Conservation (phyloP, 2,888 invertebrate species). For the Brachylomia viminalis region DNA sequence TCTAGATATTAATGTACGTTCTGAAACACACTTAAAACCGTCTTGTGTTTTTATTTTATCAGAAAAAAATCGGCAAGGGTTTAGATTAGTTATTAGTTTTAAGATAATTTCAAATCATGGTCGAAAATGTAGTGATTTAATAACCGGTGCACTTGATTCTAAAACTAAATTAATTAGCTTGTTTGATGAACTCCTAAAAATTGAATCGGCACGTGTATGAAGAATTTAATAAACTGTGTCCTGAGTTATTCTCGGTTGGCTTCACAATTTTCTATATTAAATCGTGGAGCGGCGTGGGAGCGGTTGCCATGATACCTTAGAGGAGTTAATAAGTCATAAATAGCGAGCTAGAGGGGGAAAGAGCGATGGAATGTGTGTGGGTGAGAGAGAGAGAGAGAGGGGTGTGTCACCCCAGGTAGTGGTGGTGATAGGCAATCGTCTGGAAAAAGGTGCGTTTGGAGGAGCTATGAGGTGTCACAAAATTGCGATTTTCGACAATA, state of each 20-base stretch:
- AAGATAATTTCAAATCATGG: not conserved
- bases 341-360: slow-evolving; percentile 80
- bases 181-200: slow-evolving; percentile 51
- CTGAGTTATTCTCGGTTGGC: slow-evolving; percentile 82
- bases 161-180: slow-evolving; percentile 28
- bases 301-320: slow-evolving; percentile 90
- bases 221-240: slow-evolving; percentile 88
- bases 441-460: slow-evolving; percentile 88
- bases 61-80: not conserved
- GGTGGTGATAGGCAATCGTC: slow-evolving; percentile 87
- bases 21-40: not conserved
- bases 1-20: not conserved
- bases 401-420: slow-evolving; percentile 81
- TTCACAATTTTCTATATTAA: slow-evolving; percentile 90
- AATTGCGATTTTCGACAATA: slow-evolving; percentile 78
- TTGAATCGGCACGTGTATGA: slow-evolving; percentile 69
- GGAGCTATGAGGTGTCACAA: slow-evolving; percentile 83
- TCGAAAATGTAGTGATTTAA: not conserved
- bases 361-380: slow-evolving; percentile 65
- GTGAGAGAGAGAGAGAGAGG: slow-evolving; percentile 76
- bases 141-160: not conserved
- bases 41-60: not conserved
- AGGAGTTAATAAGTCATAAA: slow-evolving; percentile 91
- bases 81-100: no score
- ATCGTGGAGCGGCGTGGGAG: slow-evolving; percentile 79